Evolutionary conservation across 37 sponge, comb jelly and placozoan genomes (phyloP).

Genomic region (Sycon ciliatum): DNA sequence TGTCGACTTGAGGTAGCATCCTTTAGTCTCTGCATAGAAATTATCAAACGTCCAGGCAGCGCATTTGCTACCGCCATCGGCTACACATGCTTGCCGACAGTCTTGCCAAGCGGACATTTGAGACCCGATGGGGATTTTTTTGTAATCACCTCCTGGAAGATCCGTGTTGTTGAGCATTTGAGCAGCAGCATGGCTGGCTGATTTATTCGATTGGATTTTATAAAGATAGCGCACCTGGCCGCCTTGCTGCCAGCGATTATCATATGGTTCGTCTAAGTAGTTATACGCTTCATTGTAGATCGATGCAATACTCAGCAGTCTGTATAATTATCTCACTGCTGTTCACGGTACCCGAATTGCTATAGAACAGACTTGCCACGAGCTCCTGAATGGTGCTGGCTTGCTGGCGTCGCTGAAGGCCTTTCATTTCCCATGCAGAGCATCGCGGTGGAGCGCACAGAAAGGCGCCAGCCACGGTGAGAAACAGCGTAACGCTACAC

Average conservation of each 20-base stretch:
- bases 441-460: not conserved
- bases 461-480: too few species aligned
- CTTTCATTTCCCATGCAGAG: not conserved
- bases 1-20: slow-evolving; percentile 8
- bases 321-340: not conserved
- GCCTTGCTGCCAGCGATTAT: not conserved
- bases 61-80: not conserved
- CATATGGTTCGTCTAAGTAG: not conserved
- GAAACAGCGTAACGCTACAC: too few species aligned
- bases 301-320: not conserved
- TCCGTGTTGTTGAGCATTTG: not conserved
- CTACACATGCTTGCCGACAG: not conserved
- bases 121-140: too few species aligned
- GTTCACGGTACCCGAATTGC: not conserved
- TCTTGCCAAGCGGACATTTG: not conserved
- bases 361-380: not conserved
- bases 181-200: too few species aligned
- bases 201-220: not conserved
- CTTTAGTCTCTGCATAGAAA: not conserved
- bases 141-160: slow-evolving; percentile 2
- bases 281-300: slow-evolving; percentile 12
- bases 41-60: not conserved
- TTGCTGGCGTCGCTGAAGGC: not conserved
- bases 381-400: not conserved
- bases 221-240: not conserved